phyloP scores from a whole-genome alignment of 2,113 vertebrate genomes.

The Sylvia atricapilla region DNA sequence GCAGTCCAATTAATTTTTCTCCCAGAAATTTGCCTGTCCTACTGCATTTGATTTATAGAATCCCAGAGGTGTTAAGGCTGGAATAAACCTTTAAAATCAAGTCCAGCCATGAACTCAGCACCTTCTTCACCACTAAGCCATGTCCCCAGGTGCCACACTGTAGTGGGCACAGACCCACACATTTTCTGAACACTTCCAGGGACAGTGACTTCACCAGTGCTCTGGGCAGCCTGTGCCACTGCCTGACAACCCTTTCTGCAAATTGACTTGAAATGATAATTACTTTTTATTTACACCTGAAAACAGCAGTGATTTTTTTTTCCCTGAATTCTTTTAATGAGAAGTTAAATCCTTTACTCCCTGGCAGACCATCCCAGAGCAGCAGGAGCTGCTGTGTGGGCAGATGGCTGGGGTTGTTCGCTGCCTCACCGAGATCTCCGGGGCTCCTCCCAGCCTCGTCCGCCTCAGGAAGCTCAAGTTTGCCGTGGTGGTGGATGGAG shows the following conservation, averaged over 20 bases:
- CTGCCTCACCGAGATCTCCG: conserved; percentile 76
- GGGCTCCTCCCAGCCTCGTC: conserved; percentile 67
- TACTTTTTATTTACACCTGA: not conserved
- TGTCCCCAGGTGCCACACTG: not conserved
- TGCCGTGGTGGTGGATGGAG: conserved; percentile 70
- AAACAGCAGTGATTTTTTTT: not conserved
- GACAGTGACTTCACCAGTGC: not conserved
- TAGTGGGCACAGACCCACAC: not conserved
- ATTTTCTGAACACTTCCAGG: not conserved
- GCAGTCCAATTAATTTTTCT: not conserved
- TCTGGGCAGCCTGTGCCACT: not conserved
- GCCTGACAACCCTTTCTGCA: not conserved
- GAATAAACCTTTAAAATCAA: not conserved
- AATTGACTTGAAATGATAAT: not conserved
- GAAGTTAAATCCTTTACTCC: not conserved
- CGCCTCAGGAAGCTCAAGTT: conserved; percentile 81
- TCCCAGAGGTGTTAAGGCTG: not conserved
- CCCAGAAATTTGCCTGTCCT: not conserved
- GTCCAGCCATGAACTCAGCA: not conserved
- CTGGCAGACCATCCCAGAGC: conserved; percentile 74
- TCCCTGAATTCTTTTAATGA: not conserved
- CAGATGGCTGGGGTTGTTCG: conserved; percentile 82
- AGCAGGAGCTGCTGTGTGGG: conserved; percentile 85
- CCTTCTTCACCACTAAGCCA: not conserved
- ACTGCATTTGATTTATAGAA: not conserved